Evolutionary conservation across 2,797 vertebrate genomes (phyloP), one percentile per base, ranked within the genome.

Genomic region (Notolabrus celidotus): DNA sequence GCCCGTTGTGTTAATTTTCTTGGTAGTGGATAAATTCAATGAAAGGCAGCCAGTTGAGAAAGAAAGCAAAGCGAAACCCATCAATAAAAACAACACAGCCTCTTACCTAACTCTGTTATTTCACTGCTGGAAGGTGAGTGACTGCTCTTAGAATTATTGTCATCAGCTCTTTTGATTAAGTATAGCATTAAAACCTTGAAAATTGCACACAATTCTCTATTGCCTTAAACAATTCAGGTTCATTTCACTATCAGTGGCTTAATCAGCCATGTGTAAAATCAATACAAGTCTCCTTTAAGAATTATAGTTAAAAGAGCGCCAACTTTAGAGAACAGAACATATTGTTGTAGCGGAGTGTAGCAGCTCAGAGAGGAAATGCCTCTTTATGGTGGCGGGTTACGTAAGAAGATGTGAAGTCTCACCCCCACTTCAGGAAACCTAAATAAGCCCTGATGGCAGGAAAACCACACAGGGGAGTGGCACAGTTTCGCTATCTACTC

Each of bases 381-480:
- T 84, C 88, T 91, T 92, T 79, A 88, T 66, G 63, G 74, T 73
- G 74, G 78, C 80, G 69, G 56, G 67, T 89, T 89, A 88, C 56
- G 59, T 88, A 89, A 86, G 74, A 72, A 55, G 69, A 82, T 47
- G 60, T 67, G 14, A 60, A 74, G 54, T 43, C 54, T 63, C 29
- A 33, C 51, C 47, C 43, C 49, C 29, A 54, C 63, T 71, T 73
- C 65, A 83, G 71, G 76, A 89, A 92, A 84, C 62, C 76, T 70
- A 90, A 88, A 91, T 83, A 77, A 71, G 85, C 86, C 75, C 81
- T 47, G 63, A 88, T 88, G 84, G 80, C 86, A 91, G 89, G 88
- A 90, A 92, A 89, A 76, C 86, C 88, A 71, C 87, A 83, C 56
- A 82, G 76, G 86, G 85, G 88, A 88, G 89, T 85, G 89, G 90